These are phyloP conservation scores for Drosophila prostipennis DNA, from an alignment of 2,888 invertebrate species.

Conservation along the genomic window DNA sequence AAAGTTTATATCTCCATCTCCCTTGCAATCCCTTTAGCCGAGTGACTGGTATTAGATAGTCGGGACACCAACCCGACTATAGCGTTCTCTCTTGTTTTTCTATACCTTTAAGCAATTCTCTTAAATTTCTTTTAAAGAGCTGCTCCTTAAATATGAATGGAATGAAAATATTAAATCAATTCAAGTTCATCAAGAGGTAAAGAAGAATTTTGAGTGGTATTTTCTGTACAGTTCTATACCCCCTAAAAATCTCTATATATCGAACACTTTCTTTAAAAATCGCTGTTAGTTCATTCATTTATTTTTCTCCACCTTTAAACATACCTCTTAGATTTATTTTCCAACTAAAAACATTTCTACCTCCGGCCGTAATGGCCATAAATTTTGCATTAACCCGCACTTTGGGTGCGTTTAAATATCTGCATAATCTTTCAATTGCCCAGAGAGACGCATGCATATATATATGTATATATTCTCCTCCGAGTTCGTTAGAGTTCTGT, in stretches of 20 bases:
- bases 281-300: no score
- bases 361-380: slow-evolving; percentile 2
- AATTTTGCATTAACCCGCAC: slow-evolving; percentile 29
- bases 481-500: slow-evolving; percentile 11
- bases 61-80: no score
- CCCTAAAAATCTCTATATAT: no score
- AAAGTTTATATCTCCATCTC: no score
- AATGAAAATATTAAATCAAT: slow-evolving; percentile 2
- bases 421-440: slow-evolving; percentile 44
- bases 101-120: no score
- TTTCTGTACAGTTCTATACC: no score
- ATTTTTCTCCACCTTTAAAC: background rate
- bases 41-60: no score
- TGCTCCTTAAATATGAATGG: slow-evolving; percentile 10
- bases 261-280: no score
- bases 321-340: background rate
- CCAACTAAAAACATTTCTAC: background rate
- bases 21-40: no score
- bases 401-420: slow-evolving; percentile 34
- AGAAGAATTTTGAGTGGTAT: background rate
- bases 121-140: no score
- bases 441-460: no score
- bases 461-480: background rate
- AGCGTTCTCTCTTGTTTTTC: no score
- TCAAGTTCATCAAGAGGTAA: slow-evolving; percentile 1